These are phyloP conservation scores for Bilobella aurantiaca DNA, from an alignment of 1,140 invertebrate species.

Conservation along the genomic window DNA sequence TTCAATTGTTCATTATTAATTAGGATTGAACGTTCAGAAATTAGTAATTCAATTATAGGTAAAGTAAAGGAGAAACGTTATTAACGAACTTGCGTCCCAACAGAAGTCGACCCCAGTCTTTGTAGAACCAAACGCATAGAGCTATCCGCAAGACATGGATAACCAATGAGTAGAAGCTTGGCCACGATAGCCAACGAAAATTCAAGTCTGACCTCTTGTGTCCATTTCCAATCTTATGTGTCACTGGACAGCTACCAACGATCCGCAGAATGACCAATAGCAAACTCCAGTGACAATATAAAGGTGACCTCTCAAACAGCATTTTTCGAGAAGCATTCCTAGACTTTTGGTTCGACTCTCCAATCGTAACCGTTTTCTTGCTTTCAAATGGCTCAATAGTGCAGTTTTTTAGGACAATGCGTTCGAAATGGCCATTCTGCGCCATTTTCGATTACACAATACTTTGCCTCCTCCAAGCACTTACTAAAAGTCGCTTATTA, in stretches of 20 bases:
- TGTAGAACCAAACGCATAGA: background rate
- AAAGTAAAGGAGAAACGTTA: background rate
- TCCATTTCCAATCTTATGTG: background rate
- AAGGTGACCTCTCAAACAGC: background rate
- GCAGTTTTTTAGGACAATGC: too few species aligned
- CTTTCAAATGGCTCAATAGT: too few species aligned
- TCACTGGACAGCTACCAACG: background rate
- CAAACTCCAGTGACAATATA: background rate
- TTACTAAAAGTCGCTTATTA: too few species aligned
- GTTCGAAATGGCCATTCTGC: too few species aligned
- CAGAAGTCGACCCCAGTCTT: background rate
- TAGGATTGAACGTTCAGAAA: background rate
- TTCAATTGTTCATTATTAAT: background rate
- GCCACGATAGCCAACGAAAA: background rate
- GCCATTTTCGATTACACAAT: too few species aligned
- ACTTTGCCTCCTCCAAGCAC: too few species aligned
- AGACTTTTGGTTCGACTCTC: too few species aligned
- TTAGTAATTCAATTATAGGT: background rate
- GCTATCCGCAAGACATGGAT: background rate
- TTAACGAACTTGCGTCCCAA: background rate
- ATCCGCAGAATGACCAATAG: background rate
- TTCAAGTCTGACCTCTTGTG: background rate
- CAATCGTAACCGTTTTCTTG: too few species aligned
- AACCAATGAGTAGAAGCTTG: background rate
- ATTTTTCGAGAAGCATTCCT: too few species aligned